Evolutionary conservation across 2,888 invertebrate species (phyloP), one percentile per base, ranked within the genome.

Genomic region (Drosophila conformis): DNA sequence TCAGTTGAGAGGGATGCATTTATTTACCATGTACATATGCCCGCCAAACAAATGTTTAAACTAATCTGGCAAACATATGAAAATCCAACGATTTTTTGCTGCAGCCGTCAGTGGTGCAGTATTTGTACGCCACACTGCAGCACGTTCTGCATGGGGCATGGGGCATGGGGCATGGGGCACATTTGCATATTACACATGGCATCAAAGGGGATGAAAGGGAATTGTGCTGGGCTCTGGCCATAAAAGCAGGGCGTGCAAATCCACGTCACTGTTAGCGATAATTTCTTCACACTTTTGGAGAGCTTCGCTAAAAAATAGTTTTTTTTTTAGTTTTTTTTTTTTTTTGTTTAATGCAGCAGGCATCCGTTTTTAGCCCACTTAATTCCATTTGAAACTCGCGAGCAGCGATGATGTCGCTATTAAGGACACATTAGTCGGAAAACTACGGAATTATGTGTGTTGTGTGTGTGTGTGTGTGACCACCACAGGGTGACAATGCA

Each of bases 361-460:
- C 78, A 87, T 87, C 82, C 82, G 85, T 74, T 83, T 85, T 86
- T 83, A 82, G 84, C 73, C 76, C 80, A 87, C 86, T 83, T 85
- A 85, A 85, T 85, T 84, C 85, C 84, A 80, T 87, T 85, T 82
- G 82, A 60, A 66, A 33, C 62, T 66, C 70, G 61, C 70, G 66
- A 76, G 75, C 84, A 73, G 53, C 69, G 78, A 82, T 87, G 85
- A 85, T 87, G 86, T 80, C 86, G 86, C 87, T 87, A 87, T 87
- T 87, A 87, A 87, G 87, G 87, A 87, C 86, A 87, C 86, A 87
- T 87, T 87, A 87, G 86, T 78, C 77, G 73, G 82, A 77, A 83
- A 82, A 87, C 78, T 87, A 75, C 76, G 72, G 80, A 87, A 85
- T 87, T 87, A 87, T 42, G 36, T 36, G 56, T 62, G 42, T 52